Evolutionary conservation across 2,797 vertebrate species (phyloP).

Genomic region (Iguana delicatissima): DNA sequence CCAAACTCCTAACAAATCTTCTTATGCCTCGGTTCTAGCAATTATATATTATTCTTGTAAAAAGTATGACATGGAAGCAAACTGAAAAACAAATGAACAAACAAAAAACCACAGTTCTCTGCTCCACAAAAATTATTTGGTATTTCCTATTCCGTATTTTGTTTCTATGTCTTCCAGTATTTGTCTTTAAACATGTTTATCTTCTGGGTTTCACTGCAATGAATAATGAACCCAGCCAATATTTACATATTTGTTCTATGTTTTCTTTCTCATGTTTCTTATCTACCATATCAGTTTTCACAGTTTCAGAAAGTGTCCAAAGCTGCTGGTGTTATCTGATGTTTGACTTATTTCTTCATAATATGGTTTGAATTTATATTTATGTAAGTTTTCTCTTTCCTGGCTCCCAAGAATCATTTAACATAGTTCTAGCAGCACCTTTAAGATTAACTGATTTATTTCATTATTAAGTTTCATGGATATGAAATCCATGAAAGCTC

Average conservation of each 20-base stretch:
- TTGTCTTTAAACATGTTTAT: constrained; percentile 3
- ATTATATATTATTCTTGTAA: constrained; percentile 9
- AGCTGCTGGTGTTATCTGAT: background rate
- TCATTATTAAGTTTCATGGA: no score
- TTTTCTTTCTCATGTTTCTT: constrained; percentile 11
- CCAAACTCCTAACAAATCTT: background rate
- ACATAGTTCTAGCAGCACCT: no score
- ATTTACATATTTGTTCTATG: constrained; percentile 9
- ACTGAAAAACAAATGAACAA: background rate
- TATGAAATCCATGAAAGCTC: no score
- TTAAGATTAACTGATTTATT: no score
- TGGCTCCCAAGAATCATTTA: background rate
- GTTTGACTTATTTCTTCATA: background rate
- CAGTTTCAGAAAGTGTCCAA: background rate
- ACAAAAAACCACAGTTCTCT: background rate
- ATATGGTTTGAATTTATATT: background rate
- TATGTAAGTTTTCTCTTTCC: background rate
- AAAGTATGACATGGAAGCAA: background rate
- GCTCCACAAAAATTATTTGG: constrained; percentile 17
- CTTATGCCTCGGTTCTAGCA: constrained; percentile 3
- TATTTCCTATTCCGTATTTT: background rate
- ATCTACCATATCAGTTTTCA: constrained; percentile 11
- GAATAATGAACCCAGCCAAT: background rate
- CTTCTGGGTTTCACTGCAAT: background rate
- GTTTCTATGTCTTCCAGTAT: background rate